Conservation (phyloP, 1,140 invertebrate genomes). For the Drosophila nigrodunni region DNA sequence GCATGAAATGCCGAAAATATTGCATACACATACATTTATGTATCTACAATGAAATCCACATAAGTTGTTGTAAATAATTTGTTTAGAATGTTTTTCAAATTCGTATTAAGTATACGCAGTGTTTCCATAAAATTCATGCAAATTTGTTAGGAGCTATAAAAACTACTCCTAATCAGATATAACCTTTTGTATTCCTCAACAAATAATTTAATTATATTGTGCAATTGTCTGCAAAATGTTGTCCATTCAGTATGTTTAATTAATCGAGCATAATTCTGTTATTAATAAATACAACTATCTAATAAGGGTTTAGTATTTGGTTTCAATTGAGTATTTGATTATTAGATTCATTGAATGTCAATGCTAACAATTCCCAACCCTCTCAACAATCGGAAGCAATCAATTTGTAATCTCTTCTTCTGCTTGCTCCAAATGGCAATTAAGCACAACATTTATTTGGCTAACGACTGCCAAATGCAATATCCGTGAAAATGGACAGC, state of each 20-base stretch:
- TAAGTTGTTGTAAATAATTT: background rate
- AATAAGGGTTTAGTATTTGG: background rate
- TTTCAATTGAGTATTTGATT: background rate
- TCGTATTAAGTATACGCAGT: constrained; percentile 44
- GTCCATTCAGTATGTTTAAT: background rate
- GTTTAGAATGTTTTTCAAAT: too few species aligned
- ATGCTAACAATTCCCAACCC: background rate
- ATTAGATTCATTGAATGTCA: background rate
- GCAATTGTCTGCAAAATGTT: background rate
- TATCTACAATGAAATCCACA: too few species aligned
- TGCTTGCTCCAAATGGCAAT: constrained; percentile 50
- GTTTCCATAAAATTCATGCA: background rate
- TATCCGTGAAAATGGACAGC: constrained; percentile 55
- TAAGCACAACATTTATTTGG: constrained; percentile 60
- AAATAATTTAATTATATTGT: too few species aligned
- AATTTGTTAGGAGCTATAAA: background rate
- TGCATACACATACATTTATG: background rate
- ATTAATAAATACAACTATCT: background rate
- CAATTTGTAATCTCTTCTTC: constrained; percentile 3
- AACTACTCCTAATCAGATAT: background rate
- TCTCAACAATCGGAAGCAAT: background rate
- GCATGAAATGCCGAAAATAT: constrained; percentile 10
- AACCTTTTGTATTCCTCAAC: background rate
- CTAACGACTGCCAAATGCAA: constrained; percentile 58
- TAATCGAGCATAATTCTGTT: background rate